These are phyloP conservation scores for Antheraea pernyi DNA, from an alignment of 1,140 invertebrate genomes.

Conservation along the genomic window DNA sequence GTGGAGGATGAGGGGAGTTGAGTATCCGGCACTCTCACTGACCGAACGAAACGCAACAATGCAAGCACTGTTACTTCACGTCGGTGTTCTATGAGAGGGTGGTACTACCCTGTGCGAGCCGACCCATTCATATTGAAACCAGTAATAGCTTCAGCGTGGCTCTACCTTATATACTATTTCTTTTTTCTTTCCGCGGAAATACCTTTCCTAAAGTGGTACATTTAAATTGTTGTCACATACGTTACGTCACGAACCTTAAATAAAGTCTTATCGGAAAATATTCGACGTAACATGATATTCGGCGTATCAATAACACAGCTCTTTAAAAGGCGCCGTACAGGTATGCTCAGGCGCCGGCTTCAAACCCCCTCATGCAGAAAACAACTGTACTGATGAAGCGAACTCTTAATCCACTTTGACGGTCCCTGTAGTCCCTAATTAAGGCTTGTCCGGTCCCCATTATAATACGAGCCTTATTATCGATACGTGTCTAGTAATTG, in stretches of 20 bases:
- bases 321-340: slow-evolving; percentile 59
- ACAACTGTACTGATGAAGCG: slow-evolving; percentile 65
- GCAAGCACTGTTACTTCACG: too few relatives aligned
- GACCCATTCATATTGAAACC: too few relatives aligned
- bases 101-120: too few relatives aligned
- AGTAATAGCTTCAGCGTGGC: too few relatives aligned
- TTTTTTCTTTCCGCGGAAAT: neutral
- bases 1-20: too few relatives aligned
- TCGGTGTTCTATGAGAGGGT: too few relatives aligned
- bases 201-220: neutral
- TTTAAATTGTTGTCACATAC: neutral
- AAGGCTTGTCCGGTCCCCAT: slow-evolving; percentile 46
- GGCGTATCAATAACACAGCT: slow-evolving; percentile 47
- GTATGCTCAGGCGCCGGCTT: slow-evolving; percentile 50
- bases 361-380: slow-evolving; percentile 61
- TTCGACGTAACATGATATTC: slow-evolving; percentile 49
- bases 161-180: too few relatives aligned
- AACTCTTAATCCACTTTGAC: slow-evolving; percentile 65
- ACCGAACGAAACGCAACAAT: too few relatives aligned
- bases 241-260: neutral
- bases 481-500: neutral
- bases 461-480: slow-evolving; percentile 15
- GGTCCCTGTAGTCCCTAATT: slow-evolving; percentile 69
- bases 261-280: slow-evolving; percentile 5
- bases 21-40: too few relatives aligned